Evolutionary conservation across 2,888 invertebrate species (phyloP).

Genomic region (Napeogenes sylphis): DNA sequence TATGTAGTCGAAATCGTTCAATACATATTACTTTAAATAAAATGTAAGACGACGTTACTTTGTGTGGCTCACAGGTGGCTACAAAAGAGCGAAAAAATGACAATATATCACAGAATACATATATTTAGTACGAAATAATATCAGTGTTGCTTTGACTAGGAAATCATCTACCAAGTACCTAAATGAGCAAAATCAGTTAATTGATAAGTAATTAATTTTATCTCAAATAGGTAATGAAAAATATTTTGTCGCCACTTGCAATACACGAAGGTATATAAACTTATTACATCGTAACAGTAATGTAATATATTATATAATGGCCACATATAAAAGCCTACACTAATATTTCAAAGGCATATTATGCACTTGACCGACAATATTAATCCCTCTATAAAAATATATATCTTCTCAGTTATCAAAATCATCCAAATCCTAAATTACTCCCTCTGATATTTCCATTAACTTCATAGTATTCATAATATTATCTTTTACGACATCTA

Average conservation of each 20-base stretch:
- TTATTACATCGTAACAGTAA: too few relatives aligned
- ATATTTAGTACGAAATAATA: conserved; percentile 48
- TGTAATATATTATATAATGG: too few relatives aligned
- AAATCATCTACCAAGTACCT: conserved; percentile 47
- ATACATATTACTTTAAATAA: conserved; percentile 1
- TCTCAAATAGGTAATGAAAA: not conserved
- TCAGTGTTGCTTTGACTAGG: conserved; percentile 68
- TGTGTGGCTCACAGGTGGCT: conserved; percentile 5
- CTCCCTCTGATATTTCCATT: conserved; percentile 1
- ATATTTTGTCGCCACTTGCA: conserved; percentile 1
- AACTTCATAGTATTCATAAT: not conserved
- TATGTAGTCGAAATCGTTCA: not conserved
- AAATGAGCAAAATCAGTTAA: conserved; percentile 44
- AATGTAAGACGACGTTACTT: not conserved
- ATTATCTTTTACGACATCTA: not conserved
- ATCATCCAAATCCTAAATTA: conserved; percentile 3
- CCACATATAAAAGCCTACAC: not conserved
- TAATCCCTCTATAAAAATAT: conserved; percentile 29
- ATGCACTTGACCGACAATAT: conserved; percentile 70
- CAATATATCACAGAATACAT: conserved; percentile 64
- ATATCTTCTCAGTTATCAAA: conserved; percentile 10
- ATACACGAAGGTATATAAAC: too few relatives aligned
- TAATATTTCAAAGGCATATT: conserved; percentile 20
- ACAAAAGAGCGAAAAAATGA: conserved; percentile 33
- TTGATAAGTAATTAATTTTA: not conserved